Base-by-base conservation (phyloP, 2,888 invertebrate species). In the Brachypalpus laphriformis region DNA sequence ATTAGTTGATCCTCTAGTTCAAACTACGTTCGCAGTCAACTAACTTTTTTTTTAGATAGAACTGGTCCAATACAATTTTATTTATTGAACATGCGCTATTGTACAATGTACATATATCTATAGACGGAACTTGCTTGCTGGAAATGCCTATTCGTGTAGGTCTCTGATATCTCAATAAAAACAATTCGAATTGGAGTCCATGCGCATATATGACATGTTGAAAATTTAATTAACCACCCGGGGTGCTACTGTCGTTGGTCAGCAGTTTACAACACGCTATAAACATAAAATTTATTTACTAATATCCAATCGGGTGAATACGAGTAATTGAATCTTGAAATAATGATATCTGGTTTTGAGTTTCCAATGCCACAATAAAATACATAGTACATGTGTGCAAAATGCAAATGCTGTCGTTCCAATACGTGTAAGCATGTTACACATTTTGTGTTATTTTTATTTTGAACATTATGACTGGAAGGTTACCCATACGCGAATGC, bases 361-460 rank as follows among this genome's bases (percentile, higher is more conserved):
- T 63, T 28, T 6, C 40, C 49, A 61, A 49, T 59, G 54, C 11
- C 45, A 9, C 45, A 34, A 18, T 56, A 47, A 22, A 47, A 22
- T 49, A n/a, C n/a, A n/a, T n/a, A n/a, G n/a, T n/a, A n/a, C n/a
- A 22, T 74, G 61, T 74, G 61, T 57, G 40, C 40, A 45, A 72
- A 78, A 83, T 78, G 82, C 74, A 74, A 83, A 83, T 82, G 61
- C 66, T 54, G 57, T 68, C 82, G 77, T 61, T 74, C 28, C 25
- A 22, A 59, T 31, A 20, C 3, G 28, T 40, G 28, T 20, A 49
- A 34, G 66, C 42, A 20, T 72, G 47, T 47, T 63, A 66, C 56
- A 78, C 47, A 78, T 77, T 82, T 61, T 61, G 18, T 71, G 40
- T 47, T 20, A 5, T 65, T 71, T 63, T 31, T 22, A 28, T 9